Percentiles rank a stretch among this genome's conserved stretches.
These are phyloP conservation scores for Acanthopagrus latus DNA, from an alignment of 2,797 vertebrate species.

Conservation along the genomic window DNA sequence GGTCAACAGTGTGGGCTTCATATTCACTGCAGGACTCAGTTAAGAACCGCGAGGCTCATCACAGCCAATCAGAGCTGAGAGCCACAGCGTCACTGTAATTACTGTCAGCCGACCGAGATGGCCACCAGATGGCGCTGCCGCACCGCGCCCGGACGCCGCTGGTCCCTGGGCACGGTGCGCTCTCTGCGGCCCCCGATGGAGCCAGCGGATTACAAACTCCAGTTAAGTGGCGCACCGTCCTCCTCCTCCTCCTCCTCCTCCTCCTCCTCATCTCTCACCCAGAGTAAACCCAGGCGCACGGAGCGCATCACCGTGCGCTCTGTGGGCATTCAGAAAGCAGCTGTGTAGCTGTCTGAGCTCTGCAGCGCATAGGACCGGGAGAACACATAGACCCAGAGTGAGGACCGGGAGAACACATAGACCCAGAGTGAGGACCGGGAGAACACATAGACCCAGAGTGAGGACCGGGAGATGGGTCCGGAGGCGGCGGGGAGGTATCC, in stretches of 20 bases:
- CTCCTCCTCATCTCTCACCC: constrained; percentile 68
- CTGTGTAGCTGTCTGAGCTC: constrained; percentile 58
- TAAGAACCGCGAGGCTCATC: constrained; percentile 65
- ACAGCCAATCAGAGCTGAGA: constrained; percentile 66
- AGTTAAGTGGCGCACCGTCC: constrained; percentile 79
- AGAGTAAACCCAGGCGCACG: constrained; percentile 71
- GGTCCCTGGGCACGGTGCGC: constrained; percentile 55
- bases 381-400: constrained; percentile 66
- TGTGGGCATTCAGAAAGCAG: constrained; percentile 51
- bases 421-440: too few species aligned
- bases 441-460: too few species aligned
- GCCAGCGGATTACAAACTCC: constrained; percentile 81
- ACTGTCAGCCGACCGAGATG: fast-evolving
- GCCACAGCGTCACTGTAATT: neutral
- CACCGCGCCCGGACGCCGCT: neutral
- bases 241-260: constrained; percentile 62
- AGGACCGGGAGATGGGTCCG: constrained; percentile 75
- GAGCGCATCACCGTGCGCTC: constrained; percentile 63
- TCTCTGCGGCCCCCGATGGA: constrained; percentile 72
- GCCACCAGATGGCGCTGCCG: constrained; percentile 72
- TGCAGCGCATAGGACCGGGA: constrained; percentile 51
- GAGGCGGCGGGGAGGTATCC: constrained; percentile 65
- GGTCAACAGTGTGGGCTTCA: constrained; percentile 38
- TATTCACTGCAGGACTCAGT: constrained; percentile 65
- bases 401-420: constrained; percentile 10